phyloP scores from a whole-genome alignment of 1,140 invertebrate genomes.

The Gyrodactylus salaris region DNA sequence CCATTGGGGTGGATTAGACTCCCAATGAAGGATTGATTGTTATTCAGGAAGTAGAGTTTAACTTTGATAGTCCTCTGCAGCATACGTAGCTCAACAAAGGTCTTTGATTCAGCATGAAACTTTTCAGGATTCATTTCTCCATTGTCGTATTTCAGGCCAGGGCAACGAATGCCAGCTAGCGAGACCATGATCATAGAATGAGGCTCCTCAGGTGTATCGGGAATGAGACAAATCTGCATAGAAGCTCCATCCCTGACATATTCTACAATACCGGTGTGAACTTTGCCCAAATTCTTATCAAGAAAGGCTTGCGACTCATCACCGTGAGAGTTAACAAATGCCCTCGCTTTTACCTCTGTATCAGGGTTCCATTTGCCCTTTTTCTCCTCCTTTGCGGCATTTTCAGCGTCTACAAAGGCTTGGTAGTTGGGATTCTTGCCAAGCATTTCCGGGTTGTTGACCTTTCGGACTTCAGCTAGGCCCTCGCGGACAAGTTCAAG shows the following conservation, averaged over 20 bases:
- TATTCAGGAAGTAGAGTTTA: slow-evolving; percentile 45
- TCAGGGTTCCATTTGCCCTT: slow-evolving; percentile 43
- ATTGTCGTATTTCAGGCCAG: slow-evolving; percentile 23
- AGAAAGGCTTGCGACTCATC: slow-evolving; percentile 47
- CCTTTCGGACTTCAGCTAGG: slow-evolving; percentile 41
- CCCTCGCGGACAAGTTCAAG: slow-evolving; percentile 38
- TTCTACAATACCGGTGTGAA: slow-evolving; percentile 50
- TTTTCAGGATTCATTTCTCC: slow-evolving; percentile 26
- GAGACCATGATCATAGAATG: slow-evolving; percentile 60
- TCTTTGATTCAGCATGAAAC: slow-evolving; percentile 45
- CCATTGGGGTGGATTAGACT: slow-evolving; percentile 64
- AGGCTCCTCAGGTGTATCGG: slow-evolving; percentile 18
- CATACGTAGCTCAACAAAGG: slow-evolving; percentile 54
- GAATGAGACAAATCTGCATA: slow-evolving; percentile 47
- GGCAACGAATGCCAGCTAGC: slow-evolving; percentile 34
- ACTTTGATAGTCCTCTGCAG: slow-evolving; percentile 71
- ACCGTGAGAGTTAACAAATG: slow-evolving; percentile 44
- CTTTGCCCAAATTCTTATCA: slow-evolving; percentile 39
- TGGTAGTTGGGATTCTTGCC: slow-evolving; percentile 15
- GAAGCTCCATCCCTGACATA: slow-evolving; percentile 83
- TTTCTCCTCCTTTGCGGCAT: slow-evolving; percentile 42
- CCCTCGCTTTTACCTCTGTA: slow-evolving; percentile 30
- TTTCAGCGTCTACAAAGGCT: slow-evolving; percentile 47
- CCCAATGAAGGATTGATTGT: slow-evolving; percentile 44
- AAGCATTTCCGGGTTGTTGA: slow-evolving; percentile 26